Evolutionary conservation across 1,140 invertebrate genomes (phyloP).

Genomic region (Ceratitis capitata): DNA sequence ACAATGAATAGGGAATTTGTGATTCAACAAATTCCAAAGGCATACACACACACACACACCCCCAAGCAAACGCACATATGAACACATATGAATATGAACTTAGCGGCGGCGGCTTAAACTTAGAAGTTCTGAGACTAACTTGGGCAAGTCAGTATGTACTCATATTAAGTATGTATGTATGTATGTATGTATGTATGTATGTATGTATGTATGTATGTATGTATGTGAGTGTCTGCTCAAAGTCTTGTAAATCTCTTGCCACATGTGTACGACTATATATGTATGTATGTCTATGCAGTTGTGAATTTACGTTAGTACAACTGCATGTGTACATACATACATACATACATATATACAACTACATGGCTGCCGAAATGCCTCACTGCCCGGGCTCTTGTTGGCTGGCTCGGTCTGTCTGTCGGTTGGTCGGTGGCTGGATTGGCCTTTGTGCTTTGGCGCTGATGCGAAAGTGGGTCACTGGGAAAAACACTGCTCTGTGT

Average conservation of each 20-base stretch:
- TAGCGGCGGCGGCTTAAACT: neutral
- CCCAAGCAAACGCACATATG: neutral
- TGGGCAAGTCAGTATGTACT: neutral
- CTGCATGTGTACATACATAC: neutral
- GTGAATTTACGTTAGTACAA: no score
- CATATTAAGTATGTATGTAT: neutral
- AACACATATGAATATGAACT: neutral
- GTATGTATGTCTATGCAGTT: no score
- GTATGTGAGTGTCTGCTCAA: no score
- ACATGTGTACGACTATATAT: no score
- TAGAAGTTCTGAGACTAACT: neutral
- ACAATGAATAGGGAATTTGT: neutral
- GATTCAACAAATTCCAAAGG: neutral
- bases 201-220: no score
- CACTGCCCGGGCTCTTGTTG: neutral
- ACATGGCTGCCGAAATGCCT: neutral
- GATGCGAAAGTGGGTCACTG: slow-evolving; percentile 13
- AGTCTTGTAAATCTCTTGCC: no score
- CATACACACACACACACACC: neutral
- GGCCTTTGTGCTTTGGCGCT: slow-evolving; percentile 1
- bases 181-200: neutral
- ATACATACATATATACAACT: neutral
- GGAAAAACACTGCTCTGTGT: no score
- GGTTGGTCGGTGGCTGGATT: neutral
- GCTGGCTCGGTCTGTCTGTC: neutral